Evolutionary conservation across 1,140 invertebrate species (phyloP).

Genomic region (Aricia agestis): DNA sequence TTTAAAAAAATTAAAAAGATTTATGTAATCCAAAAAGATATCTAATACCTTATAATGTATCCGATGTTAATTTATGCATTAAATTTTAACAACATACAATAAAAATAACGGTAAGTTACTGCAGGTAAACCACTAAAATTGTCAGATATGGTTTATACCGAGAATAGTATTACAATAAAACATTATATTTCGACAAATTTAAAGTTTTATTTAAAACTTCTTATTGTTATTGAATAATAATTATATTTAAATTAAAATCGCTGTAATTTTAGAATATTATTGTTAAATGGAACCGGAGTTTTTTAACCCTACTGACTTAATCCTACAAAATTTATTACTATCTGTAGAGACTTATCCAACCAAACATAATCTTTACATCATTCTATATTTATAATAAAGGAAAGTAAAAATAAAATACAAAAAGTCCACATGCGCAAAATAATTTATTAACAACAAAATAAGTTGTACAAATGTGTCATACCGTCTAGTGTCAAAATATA

Average conservation of each 20-base stretch:
- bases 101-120: too few species aligned
- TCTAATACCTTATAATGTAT: too few species aligned
- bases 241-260: too few species aligned
- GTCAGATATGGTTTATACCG: too few species aligned
- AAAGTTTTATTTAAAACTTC: background rate
- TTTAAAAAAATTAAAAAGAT: too few species aligned
- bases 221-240: background rate
- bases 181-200: too few species aligned
- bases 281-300: background rate
- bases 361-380: too few species aligned
- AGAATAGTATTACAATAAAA: background rate
- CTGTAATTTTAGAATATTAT: background rate
- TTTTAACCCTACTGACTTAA: background rate
- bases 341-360: background rate
- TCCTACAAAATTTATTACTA: background rate
- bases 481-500: background rate
- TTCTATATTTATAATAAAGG: background rate
- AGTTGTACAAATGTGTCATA: background rate
- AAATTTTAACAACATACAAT: too few species aligned
- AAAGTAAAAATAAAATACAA: background rate
- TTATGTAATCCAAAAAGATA: too few species aligned
- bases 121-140: too few species aligned
- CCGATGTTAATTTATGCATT: too few species aligned
- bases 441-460: conserved; percentile 1
- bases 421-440: background rate